These are phyloP conservation scores for Autographa gamma DNA, from an alignment of 2,888 invertebrate species.

Conservation along the genomic window DNA sequence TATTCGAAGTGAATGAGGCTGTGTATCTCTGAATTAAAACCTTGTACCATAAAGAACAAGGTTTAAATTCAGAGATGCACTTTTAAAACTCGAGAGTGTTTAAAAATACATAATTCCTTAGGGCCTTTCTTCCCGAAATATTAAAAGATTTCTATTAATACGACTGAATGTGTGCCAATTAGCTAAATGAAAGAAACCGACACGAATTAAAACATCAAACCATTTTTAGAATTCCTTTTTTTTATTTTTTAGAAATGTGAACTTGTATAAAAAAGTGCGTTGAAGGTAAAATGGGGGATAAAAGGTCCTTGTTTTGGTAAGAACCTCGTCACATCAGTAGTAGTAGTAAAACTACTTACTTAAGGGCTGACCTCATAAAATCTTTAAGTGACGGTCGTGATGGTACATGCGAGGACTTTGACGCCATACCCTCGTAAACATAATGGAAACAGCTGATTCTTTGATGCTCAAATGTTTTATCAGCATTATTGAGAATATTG, in stretches of 20 bases:
- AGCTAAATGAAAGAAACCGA: conserved; percentile 1
- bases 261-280: not conserved
- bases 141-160: not conserved
- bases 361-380: conserved; percentile 55
- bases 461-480: conserved; percentile 34
- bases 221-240: not conserved
- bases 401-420: conserved; percentile 50
- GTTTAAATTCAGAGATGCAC: no score
- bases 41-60: no score
- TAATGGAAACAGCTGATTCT: conserved; percentile 44
- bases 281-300: conserved; percentile 18
- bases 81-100: not conserved
- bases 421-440: conserved; percentile 47
- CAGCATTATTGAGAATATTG: conserved; percentile 46
- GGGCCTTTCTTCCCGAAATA: not conserved
- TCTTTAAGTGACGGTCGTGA: conserved; percentile 47
- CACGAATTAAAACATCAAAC: not conserved
- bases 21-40: no score
- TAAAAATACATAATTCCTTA: not conserved
- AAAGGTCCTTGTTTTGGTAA: conserved; percentile 36
- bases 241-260: no score
- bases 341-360: conserved; percentile 48
- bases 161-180: not conserved
- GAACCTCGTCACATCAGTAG: conserved; percentile 27
- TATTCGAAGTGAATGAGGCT: no score